Conservation (phyloP, 2,888 invertebrate genomes). For the Anoplius nigerrimus region DNA sequence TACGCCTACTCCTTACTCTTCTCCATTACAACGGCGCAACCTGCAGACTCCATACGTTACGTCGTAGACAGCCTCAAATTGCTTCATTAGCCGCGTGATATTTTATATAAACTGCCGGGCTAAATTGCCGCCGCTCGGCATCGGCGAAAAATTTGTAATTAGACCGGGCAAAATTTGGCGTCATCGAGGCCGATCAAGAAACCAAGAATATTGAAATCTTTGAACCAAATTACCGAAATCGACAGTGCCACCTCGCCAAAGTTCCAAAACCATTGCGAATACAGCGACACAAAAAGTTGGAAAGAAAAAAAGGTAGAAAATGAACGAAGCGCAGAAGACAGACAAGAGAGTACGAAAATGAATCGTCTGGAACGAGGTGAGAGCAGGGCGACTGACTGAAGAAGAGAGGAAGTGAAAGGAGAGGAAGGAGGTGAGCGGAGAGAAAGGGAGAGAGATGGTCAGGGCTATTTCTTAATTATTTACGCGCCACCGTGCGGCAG, state of each 20-base stretch:
- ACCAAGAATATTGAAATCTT: not conserved
- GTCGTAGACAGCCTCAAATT: slow-evolving; percentile 73
- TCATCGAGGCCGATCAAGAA: not conserved
- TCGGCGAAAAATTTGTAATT: slow-evolving; percentile 65
- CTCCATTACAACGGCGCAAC: slow-evolving; percentile 60
- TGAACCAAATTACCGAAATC: not conserved
- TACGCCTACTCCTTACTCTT: slow-evolving; percentile 34
- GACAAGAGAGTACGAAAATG: not conserved
- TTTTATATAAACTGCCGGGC: slow-evolving; percentile 73
- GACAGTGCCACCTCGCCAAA: not conserved
- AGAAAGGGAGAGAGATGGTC: slow-evolving; percentile 11
- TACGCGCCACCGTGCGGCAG: slow-evolving; percentile 52
- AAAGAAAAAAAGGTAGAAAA: not conserved
- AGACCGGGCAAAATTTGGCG: slow-evolving; percentile 44
- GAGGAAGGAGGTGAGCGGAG: slow-evolving; percentile 16
- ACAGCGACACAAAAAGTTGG: not conserved
- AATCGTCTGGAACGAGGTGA: not conserved
- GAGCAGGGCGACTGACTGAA: not conserved
- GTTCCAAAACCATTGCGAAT: not conserved
- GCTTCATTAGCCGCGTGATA: slow-evolving; percentile 74
- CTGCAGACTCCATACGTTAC: slow-evolving; percentile 70
- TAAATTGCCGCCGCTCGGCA: slow-evolving; percentile 64
- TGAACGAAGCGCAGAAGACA: not conserved
- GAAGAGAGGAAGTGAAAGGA: slow-evolving; percentile 8
- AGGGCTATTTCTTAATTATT: slow-evolving; percentile 63